phyloP scores from a whole-genome alignment of 2,797 vertebrate genomes.

The Ptychobarbus kaznakovi region DNA sequence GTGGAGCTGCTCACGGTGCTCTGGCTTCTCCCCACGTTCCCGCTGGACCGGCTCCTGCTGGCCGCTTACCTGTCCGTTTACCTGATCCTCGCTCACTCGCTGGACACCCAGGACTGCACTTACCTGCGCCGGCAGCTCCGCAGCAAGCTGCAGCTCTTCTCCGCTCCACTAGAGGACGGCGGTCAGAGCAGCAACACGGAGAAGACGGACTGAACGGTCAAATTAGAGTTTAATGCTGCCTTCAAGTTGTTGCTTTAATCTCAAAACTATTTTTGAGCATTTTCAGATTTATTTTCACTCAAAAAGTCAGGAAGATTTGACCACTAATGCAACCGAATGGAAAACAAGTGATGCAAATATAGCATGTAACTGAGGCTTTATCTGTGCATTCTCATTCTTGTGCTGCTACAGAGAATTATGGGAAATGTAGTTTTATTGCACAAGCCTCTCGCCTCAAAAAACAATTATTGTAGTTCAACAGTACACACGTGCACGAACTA shows the following conservation, averaged over 20 bases:
- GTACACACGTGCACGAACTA: background rate
- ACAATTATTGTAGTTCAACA: background rate
- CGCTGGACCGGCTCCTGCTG: constrained; percentile 87
- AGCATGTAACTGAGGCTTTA: background rate
- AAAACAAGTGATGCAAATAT: background rate
- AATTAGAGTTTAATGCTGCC: background rate
- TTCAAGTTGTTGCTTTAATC: background rate
- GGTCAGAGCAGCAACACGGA: constrained; percentile 15
- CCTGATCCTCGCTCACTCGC: constrained; percentile 83
- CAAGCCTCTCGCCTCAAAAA: background rate
- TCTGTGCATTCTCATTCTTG: background rate
- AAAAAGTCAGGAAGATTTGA: background rate
- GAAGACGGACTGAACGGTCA: constrained; percentile 66
- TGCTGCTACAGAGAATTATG: background rate
- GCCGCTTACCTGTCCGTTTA: constrained; percentile 82
- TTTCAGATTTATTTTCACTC: background rate
- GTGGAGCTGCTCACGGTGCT: constrained; percentile 86
- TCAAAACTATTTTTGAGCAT: background rate
- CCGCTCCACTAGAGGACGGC: constrained; percentile 60
- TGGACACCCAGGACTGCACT: constrained; percentile 86
- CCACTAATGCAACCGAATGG: background rate
- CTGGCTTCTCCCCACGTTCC: constrained; percentile 87
- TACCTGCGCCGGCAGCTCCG: constrained; percentile 84
- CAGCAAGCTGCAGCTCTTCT: constrained; percentile 81
- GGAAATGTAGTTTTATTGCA: background rate